A percentile compares a stretch with the other conserved stretches of the same genome.
Conservation (phyloP, 2,888 invertebrate genomes). For the Ctenicera cuprea region DNA sequence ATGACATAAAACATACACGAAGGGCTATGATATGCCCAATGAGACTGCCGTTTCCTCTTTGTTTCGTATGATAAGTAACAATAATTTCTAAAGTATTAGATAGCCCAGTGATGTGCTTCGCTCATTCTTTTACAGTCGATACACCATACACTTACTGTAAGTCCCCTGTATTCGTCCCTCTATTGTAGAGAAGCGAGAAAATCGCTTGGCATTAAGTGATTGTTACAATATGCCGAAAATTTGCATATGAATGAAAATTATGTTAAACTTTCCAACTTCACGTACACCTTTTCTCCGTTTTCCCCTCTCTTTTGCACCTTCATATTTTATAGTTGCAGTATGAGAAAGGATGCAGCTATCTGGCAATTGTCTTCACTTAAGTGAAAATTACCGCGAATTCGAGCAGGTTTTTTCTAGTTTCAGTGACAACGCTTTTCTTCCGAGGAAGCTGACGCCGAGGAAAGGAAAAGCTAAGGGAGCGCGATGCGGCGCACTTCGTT, state of each 20-base stretch:
- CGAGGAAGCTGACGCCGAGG: too few species aligned
- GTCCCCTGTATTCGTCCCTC: constrained; percentile 8
- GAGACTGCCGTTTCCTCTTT: too few species aligned
- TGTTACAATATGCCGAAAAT: constrained; percentile 56
- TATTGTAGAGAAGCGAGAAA: constrained; percentile 40
- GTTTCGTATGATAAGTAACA: too few species aligned
- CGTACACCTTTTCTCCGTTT: neutral
- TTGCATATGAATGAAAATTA: constrained; percentile 54
- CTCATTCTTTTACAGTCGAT: too few species aligned
- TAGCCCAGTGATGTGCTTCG: too few species aligned
- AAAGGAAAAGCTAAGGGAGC: neutral
- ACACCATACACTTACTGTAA: constrained; percentile 1
- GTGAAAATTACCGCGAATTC: neutral
- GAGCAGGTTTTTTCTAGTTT: neutral
- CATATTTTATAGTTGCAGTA: neutral
- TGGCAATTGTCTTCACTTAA: neutral
- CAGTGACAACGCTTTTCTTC: too few species aligned
- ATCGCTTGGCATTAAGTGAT: constrained; percentile 50
- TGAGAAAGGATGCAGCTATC: too few species aligned
- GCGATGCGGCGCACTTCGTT: constrained; percentile 1
- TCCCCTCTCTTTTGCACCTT: neutral
- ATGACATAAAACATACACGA: too few species aligned
- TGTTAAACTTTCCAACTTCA: constrained; percentile 32
- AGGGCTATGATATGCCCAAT: too few species aligned
- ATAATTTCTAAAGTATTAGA: too few species aligned